A percentile compares a stretch with the other conserved stretches of the same genome.
Conservation (phyloP, 2,797 vertebrate species). For the Varecia variegata region DNA sequence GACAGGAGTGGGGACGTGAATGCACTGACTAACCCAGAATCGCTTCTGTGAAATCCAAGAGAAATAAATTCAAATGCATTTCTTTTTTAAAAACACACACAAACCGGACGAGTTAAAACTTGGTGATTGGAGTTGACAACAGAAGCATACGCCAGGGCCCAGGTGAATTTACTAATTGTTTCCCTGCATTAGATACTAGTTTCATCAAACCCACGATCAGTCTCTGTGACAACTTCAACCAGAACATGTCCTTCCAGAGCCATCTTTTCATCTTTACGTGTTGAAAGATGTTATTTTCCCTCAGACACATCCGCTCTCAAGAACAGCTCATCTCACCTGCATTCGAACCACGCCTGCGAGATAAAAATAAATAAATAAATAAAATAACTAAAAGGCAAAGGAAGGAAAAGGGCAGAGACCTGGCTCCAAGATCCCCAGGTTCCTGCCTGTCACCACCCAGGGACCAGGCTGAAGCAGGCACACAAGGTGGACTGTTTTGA, state of each 20-base stretch:
- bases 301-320: neutral
- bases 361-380: neutral
- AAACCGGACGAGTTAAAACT: neutral
- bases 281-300: neutral
- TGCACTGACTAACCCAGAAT: neutral
- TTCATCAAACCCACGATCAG: neutral
- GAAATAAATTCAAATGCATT: neutral
- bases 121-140: neutral
- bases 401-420: neutral
- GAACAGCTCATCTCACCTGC: neutral
- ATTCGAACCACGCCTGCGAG: neutral
- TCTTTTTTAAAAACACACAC: neutral
- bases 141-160: neutral
- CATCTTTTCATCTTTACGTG: neutral
- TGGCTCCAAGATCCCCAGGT: neutral
- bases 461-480: neutral
- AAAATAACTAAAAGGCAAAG: neutral
- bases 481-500: slow-evolving; percentile 39
- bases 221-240: neutral
- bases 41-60: neutral
- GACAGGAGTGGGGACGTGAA: neutral
- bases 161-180: neutral
- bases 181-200: neutral
- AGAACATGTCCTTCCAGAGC: neutral
- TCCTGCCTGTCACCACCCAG: accelerated